Base-by-base conservation (phyloP, 2,797 vertebrate species). In the Spinibarbus caldwelli region DNA sequence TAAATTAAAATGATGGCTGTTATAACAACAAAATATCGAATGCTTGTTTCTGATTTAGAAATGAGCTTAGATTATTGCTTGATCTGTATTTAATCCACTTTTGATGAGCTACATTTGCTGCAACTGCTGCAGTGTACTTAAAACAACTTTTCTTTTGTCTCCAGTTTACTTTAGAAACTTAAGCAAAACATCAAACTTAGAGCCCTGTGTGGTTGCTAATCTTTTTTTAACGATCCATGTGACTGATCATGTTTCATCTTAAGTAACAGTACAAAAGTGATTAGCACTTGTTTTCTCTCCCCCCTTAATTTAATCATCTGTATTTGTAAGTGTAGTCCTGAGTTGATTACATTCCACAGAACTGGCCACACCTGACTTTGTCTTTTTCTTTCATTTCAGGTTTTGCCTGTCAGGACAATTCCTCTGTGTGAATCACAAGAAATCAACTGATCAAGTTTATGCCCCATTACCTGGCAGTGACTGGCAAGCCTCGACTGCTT, bases 361-460 rank as follows among this genome's bases (percentile, higher is more conserved):
- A 72, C 19, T 78, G 67, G 84, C 87, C 89, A 88, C 89, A 70
- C 89, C 89, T 90, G 87, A 90, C 76, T 80, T 86, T 79, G 62
- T 45, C 38, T 49, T 72, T 82, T 72, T 81, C 72, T 85, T 88
- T 83, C 45, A 73, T 89, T 87, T 90, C 86, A 91, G 90, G 88
- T 89, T 87, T 81, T 90, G 86, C 89, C 71, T 90, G 86, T 88
- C 87, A 87, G 85, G 88, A 90, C 86, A 88, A 86, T 88, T 86
- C 82, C 85, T 81, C 80, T 78, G 78, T 71, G 82, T 88, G 88
- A 89, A 88, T 90, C 85, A 86, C 70, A 81, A 80, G 82, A 83
- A 73, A 89, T 83, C 77, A 80, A 77, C 49, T 78, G 80, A 73
- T 77, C 78, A 80, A 85, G 86, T 87, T 81, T 29, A 41, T 45